phyloP scores from a whole-genome alignment of 1,140 invertebrate species.

The Mya arenaria region DNA sequence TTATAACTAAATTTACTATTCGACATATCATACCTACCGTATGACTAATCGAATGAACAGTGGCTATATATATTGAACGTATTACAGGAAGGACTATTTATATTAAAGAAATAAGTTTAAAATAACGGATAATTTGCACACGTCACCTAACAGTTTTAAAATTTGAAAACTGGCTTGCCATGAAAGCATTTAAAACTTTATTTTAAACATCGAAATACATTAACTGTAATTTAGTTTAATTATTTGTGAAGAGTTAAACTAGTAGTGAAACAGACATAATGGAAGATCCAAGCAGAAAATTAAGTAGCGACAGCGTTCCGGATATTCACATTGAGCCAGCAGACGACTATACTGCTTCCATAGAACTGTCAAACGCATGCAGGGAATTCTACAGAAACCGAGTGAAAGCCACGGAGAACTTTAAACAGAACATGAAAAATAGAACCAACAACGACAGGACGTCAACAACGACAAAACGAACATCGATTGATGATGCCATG shows the following conservation, averaged over 20 bases:
- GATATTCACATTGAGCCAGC: slow-evolving; percentile 29
- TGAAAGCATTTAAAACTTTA: neutral
- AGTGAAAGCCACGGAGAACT: slow-evolving; percentile 63
- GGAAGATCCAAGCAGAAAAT: neutral
- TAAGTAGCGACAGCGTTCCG: slow-evolving; percentile 5
- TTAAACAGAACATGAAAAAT: slow-evolving; percentile 51
- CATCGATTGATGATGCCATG: slow-evolving; percentile 67
- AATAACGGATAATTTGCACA: neutral
- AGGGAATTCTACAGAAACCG: slow-evolving; percentile 71
- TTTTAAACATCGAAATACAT: neutral
- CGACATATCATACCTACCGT: neutral
- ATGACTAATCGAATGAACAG: neutral
- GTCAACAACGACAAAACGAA: slow-evolving; percentile 37
- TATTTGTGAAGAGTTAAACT: neutral
- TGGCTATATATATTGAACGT: neutral
- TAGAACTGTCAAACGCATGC: slow-evolving; percentile 73
- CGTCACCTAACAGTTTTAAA: neutral
- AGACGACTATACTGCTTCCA: slow-evolving; percentile 72
- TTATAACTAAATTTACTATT: neutral
- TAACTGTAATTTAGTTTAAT: too few species aligned
- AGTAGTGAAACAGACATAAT: neutral
- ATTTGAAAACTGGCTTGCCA: neutral
- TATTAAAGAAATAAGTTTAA: neutral
- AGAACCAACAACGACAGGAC: slow-evolving; percentile 27
- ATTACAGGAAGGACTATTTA: neutral